Base-by-base conservation (phyloP, 64 coral and sea anemone species). In the Stichodactyla helianthus region DNA sequence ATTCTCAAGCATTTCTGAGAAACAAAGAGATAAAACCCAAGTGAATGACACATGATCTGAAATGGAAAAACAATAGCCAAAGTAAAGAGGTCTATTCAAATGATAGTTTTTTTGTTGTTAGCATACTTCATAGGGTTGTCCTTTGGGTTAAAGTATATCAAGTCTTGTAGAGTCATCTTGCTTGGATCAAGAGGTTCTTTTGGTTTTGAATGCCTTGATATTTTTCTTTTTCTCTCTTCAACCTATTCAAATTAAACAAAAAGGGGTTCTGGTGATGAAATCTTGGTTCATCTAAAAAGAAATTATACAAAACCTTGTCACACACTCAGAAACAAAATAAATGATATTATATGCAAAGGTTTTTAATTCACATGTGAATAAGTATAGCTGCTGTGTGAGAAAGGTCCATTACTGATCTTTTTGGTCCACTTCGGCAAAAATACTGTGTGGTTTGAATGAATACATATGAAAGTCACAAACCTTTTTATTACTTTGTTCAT, bases 111-210 rank as follows among this genome's bases (percentile, higher is more conserved):
- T 5, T 3, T 4, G 22, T 74, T 26, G n/a, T 77, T 55, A 16
- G 4, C 78, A 54, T 91, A 91, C 90, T 51, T 83, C 90, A 91
- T 91, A 17, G 85, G 85, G 78, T 91, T 91, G 16, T 77, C 79
- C 64, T 91, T 91, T 20, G 90, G 90, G 50, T 91, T 91, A 58
- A 71, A 91, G 78, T 91, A 91, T 51, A 91, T 91, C 59, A 91
- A 87, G 23, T 91, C 84, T 44, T 91, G 77, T 80, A 91, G 62
- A 9, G 90, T 91, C 90, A 91, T 91, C 44, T 87, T 85, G 18
- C 84, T 87, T 57, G 85, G 90, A 82, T 91, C 90, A 31, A 86
- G 64, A 27, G 85, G 84, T 83, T 91, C 90, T 44, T 91, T 91
- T 4, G 52, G 90, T 60, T 77, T 87, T 82, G 31, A 86, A 77